phyloP scores from a whole-genome alignment of 1,140 invertebrate genomes.

The Panagrolaimus sp. region DNA sequence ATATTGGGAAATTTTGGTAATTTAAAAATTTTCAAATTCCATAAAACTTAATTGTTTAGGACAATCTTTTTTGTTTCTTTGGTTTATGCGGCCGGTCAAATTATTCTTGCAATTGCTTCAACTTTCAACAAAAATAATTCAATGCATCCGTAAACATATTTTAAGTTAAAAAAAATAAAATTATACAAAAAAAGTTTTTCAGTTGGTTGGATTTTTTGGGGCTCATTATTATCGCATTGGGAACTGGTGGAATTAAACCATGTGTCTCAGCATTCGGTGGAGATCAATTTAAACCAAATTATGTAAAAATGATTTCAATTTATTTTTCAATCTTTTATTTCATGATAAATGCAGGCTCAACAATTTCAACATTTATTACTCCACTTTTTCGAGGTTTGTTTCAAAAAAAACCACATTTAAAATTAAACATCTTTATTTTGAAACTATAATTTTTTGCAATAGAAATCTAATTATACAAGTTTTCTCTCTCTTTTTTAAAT shows the following conservation, averaged over 20 bases:
- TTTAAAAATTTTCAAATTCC: background rate
- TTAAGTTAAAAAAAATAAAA: slow-evolving; percentile 64
- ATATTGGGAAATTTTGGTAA: slow-evolving; percentile 71
- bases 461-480: too few species aligned
- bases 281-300: slow-evolving; percentile 66
- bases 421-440: background rate
- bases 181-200: slow-evolving; percentile 49
- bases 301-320: slow-evolving; percentile 68
- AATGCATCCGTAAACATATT: slow-evolving; percentile 60
- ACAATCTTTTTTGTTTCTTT: slow-evolving; percentile 50
- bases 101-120: slow-evolving; percentile 29
- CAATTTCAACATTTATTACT: slow-evolving; percentile 80
- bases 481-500: too few species aligned
- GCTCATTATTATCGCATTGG: slow-evolving; percentile 60
- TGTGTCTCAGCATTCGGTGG: slow-evolving; percentile 33
- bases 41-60: slow-evolving; percentile 56
- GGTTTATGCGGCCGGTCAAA: slow-evolving; percentile 25
- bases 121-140: slow-evolving; percentile 7
- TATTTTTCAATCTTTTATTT: slow-evolving; percentile 91
- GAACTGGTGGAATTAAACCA: slow-evolving; percentile 58
- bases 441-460: too few species aligned
- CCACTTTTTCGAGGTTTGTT: slow-evolving; percentile 69
- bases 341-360: slow-evolving; percentile 80
- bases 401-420: background rate
- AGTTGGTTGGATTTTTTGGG: slow-evolving; percentile 42